Evolutionary conservation across 2,113 vertebrate genomes (phyloP).

Genomic region (Arizona elegans): DNA sequence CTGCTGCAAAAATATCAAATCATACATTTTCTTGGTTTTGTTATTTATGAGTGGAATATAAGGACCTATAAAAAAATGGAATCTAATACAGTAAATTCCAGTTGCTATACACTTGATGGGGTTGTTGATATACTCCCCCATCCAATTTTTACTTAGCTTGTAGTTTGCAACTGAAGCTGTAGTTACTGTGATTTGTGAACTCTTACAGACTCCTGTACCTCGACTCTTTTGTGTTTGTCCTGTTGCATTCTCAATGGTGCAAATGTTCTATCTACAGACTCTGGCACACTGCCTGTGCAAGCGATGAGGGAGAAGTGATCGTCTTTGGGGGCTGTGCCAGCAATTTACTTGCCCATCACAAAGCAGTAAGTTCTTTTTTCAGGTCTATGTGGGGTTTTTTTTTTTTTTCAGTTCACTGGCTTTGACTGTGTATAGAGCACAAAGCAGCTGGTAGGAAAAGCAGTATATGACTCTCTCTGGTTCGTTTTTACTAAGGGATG

Average conservation of each 20-base stretch:
- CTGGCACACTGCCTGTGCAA: slow-evolving; percentile 93
- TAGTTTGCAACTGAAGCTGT: not conserved
- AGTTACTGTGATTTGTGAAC: not conserved
- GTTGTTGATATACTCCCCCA: not conserved
- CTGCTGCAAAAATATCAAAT: not conserved
- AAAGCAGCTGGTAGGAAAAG: not conserved
- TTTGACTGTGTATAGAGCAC: no score
- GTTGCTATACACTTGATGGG: not conserved
- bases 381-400: no score
- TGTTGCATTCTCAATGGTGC: not conserved
- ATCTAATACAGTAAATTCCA: not conserved
- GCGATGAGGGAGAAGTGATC: slow-evolving; percentile 91
- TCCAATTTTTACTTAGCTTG: not conserved
- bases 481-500: not conserved
- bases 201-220: not conserved
- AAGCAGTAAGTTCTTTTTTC: slow-evolving; percentile 79
- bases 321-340: slow-evolving; percentile 98
- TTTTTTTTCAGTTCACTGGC: no score
- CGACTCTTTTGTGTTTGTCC: not conserved
- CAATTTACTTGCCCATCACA: slow-evolving; percentile 87
- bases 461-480: not conserved
- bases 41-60: not conserved
- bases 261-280: slow-evolving; percentile 68
- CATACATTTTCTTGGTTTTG: not conserved
- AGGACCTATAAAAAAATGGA: not conserved